These are phyloP conservation scores for Pangasius sanitwongsei DNA, from an alignment of 2,797 vertebrate genomes.

Conservation along the genomic window DNA sequence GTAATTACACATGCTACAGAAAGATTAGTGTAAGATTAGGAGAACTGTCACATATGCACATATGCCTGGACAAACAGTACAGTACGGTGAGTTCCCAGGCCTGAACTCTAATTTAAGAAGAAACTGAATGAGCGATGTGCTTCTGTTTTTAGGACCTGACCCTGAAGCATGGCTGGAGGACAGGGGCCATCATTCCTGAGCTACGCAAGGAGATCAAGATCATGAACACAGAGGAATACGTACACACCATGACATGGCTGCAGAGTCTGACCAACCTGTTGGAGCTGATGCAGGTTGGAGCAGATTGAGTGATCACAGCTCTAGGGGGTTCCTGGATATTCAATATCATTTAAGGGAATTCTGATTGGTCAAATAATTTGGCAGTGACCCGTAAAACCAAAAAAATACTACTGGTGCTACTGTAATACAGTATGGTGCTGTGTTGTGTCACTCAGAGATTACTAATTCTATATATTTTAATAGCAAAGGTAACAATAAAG, in stretches of 20 bases:
- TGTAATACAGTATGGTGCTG: background rate
- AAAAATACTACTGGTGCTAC: background rate
- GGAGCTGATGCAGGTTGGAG: constrained; percentile 94
- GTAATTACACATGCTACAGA: background rate
- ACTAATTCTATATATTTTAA: background rate
- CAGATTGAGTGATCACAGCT: background rate
- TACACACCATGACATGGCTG: constrained; percentile 92
- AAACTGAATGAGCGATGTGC: background rate
- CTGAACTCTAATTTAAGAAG: background rate
- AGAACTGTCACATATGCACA: background rate
- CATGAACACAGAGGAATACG: constrained; percentile 93
- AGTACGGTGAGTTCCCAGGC: background rate
- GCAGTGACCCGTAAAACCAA: background rate
- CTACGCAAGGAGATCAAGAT: constrained; percentile 93
- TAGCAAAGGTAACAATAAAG: background rate
- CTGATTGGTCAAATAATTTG: background rate
- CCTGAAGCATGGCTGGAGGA: constrained; percentile 97
- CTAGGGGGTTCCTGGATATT: too few relatives aligned
- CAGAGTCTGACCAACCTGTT: constrained; percentile 92
- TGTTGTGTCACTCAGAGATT: background rate
- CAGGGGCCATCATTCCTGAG: constrained; percentile 96
- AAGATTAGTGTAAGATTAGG: background rate
- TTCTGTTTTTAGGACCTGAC: constrained; percentile 85
- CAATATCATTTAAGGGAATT: background rate
- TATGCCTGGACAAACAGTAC: background rate